Evolutionary conservation across 2,888 invertebrate genomes (phyloP).

Genomic region (Pseudolycoriella hygida): DNA sequence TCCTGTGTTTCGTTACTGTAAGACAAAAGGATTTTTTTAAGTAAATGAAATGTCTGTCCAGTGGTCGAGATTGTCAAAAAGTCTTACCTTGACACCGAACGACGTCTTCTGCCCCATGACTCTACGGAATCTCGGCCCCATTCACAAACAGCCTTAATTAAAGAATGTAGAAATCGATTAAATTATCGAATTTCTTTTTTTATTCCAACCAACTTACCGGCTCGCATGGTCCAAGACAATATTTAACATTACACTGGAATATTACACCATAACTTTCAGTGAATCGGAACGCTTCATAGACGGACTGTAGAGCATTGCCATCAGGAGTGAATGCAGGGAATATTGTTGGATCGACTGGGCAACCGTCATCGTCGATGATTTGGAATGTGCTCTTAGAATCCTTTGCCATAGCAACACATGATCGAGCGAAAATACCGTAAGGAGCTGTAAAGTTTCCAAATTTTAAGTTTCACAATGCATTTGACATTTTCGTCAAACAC

Average conservation of each 20-base stretch:
- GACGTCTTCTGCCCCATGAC: conserved; percentile 79
- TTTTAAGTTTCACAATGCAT: too few species aligned
- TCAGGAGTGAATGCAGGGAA: conserved; percentile 86
- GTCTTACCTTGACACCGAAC: conserved; percentile 37
- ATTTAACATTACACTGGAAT: conserved; percentile 94
- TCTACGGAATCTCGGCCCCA: conserved; percentile 81
- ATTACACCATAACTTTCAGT: conserved; percentile 93
- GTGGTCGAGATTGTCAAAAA: neutral
- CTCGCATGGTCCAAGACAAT: conserved; percentile 86
- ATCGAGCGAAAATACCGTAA: conserved; percentile 87
- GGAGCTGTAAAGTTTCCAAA: conserved; percentile 50
- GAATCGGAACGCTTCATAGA: conserved; percentile 89
- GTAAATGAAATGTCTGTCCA: conserved; percentile 12
- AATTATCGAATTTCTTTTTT: neutral
- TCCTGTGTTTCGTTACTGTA: conserved; percentile 41
- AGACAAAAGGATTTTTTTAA: conserved; percentile 14
- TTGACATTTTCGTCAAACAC: conserved; percentile 22
- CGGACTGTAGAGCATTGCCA: conserved; percentile 75
- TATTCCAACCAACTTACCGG: conserved; percentile 41
- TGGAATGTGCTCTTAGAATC: conserved; percentile 92
- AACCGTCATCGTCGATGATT: conserved; percentile 89
- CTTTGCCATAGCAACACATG: conserved; percentile 93
- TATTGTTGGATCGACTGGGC: conserved; percentile 82
- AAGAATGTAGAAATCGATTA: neutral
- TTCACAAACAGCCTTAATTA: conserved; percentile 62